Conservation (phyloP, 1,140 invertebrate genomes). For the Drosophila baimaii region DNA sequence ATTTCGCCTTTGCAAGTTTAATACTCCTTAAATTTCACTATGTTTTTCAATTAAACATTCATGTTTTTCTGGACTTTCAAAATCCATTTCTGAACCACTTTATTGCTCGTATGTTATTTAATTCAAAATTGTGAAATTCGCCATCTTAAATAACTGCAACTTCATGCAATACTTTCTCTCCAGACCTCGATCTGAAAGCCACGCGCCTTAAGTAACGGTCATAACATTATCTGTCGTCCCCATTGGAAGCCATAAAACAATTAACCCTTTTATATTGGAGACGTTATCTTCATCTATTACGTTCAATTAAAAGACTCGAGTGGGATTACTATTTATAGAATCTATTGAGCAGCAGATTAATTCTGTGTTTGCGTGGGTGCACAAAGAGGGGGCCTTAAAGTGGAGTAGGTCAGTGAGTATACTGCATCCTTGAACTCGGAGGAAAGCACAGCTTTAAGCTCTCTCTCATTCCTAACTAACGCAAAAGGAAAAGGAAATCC, state of each 20-base stretch:
- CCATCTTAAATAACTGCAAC: not conserved
- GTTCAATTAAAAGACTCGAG: conserved; percentile 19
- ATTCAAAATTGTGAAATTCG: not conserved
- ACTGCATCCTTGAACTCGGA: conserved; percentile 45
- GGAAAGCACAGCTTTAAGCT: conserved; percentile 26
- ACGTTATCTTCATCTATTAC: conserved; percentile 35
- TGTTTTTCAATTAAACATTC: not conserved
- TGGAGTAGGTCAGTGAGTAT: conserved; percentile 58
- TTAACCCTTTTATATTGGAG: conserved; percentile 9
- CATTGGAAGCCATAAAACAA: conserved; percentile 4
- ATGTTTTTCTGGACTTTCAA: not conserved
- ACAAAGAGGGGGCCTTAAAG: conserved; percentile 2
- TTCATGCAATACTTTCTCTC: conserved; percentile 13
- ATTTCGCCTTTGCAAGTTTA: not conserved
- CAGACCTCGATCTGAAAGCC: conserved; percentile 4
- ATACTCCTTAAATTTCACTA: not conserved
- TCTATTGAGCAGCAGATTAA: conserved; percentile 26
- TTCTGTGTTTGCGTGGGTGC: conserved; percentile 17
- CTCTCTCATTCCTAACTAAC: conserved; percentile 10
- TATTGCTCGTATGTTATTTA: not conserved
- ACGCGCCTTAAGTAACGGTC: conserved; percentile 1
- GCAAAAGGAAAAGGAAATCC: not conserved
- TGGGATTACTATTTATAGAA: conserved; percentile 17
- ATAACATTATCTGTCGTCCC: conserved; percentile 8
- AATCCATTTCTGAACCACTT: not conserved